A percentile compares a stretch with the other conserved stretches of the same genome.
Conservation (phyloP, 2,797 vertebrate genomes). For the Tolypeutes matacus region DNA sequence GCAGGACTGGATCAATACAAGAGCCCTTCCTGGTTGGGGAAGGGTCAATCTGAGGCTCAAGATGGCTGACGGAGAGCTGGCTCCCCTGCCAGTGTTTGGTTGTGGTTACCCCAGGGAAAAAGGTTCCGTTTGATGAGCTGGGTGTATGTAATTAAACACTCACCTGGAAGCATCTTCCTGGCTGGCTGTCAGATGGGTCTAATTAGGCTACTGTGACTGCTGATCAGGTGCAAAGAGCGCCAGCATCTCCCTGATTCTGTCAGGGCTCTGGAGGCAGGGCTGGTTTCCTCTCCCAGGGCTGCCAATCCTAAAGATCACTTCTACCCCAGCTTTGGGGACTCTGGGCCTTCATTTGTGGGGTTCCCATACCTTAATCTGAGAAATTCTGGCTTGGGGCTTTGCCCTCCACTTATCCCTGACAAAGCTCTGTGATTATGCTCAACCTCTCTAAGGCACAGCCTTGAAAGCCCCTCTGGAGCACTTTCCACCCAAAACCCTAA, state of each 20-base stretch:
- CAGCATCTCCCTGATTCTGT: neutral
- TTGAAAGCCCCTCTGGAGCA: neutral
- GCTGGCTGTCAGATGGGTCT: neutral
- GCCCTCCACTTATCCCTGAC: neutral
- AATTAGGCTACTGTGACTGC: conserved; percentile 19
- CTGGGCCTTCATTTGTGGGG: neutral
- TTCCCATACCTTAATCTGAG: neutral
- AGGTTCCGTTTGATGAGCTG: neutral
- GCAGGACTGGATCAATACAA: too few species aligned
- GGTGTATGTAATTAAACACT: neutral
- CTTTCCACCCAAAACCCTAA: neutral
- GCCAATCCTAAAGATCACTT: neutral
- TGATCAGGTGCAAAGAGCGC: neutral
- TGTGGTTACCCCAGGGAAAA: neutral
- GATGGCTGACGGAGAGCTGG: neutral
- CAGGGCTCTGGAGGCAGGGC: neutral
- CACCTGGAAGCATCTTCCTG: neutral
- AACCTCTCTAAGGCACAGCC: neutral
- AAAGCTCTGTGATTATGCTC: neutral
- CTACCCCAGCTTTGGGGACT: neutral
- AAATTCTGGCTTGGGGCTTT: neutral
- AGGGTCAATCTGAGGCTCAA: neutral
- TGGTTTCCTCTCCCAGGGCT: neutral
- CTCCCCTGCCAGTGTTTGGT: neutral
- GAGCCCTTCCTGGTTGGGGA: neutral